These are phyloP conservation scores for Trinorchestia longiramus DNA, from an alignment of 1,140 invertebrate species.

Conservation along the genomic window DNA sequence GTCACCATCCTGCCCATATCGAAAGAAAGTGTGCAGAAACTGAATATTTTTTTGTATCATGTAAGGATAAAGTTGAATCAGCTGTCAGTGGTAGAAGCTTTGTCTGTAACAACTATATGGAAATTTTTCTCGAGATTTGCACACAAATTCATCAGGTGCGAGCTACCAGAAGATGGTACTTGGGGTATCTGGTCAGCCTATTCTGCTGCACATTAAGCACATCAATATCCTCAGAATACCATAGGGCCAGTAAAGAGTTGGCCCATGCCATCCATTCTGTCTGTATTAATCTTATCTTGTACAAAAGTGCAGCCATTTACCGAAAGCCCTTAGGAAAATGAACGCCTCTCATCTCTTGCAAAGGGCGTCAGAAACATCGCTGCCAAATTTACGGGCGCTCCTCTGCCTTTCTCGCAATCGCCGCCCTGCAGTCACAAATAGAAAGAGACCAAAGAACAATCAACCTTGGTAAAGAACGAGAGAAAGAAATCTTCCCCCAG, in stretches of 20 bases:
- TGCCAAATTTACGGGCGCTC: slow-evolving; percentile 45
- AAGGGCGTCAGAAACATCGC: slow-evolving; percentile 53
- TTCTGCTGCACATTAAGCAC: neutral
- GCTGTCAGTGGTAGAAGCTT: neutral
- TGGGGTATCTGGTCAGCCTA: neutral
- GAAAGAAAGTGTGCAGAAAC: neutral
- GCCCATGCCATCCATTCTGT: slow-evolving; percentile 45
- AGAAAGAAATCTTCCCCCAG: neutral
- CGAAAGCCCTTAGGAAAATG: slow-evolving; percentile 50
- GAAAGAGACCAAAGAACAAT: slow-evolving; percentile 30
- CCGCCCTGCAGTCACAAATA: slow-evolving; percentile 39
- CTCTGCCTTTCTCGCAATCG: slow-evolving; percentile 38
- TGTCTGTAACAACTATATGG: neutral
- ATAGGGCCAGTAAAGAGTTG: neutral
- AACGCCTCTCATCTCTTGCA: slow-evolving; percentile 50
- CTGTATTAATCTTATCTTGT: slow-evolving; percentile 53
- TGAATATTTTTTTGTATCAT: neutral
- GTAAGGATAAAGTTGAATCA: neutral
- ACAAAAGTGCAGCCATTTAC: slow-evolving; percentile 50
- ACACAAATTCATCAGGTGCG: neutral
- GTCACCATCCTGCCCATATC: neutral
- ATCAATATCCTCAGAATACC: slow-evolving; percentile 31
- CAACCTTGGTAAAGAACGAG: slow-evolving; percentile 2
- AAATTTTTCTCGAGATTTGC: neutral
- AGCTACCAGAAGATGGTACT: neutral